These are phyloP conservation scores for Coendou prehensilis DNA, from an alignment of 2,797 vertebrate genomes.

Conservation along the genomic window DNA sequence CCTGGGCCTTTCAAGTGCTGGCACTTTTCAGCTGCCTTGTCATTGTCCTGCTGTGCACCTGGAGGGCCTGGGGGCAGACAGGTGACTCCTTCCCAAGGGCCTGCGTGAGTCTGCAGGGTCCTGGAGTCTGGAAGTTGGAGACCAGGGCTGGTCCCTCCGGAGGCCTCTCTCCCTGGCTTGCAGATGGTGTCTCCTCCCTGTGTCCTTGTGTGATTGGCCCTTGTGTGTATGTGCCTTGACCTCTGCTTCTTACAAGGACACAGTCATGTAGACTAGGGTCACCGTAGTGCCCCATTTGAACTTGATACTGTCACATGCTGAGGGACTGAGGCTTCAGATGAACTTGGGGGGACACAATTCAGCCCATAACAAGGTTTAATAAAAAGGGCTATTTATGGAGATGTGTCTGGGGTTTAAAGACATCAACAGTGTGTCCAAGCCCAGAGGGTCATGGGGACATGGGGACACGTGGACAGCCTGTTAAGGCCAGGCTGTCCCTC, in stretches of 20 bases:
- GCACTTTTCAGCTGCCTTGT: not conserved
- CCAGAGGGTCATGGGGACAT: not conserved
- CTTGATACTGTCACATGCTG: not conserved
- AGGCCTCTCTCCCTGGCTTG: not conserved
- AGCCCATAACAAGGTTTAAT: not conserved
- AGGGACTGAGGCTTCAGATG: not conserved
- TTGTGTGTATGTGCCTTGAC: not conserved
- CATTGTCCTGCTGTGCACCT: rapidly evolving
- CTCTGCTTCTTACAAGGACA: not conserved
- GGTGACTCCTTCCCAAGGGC: not conserved
- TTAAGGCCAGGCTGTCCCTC: no score
- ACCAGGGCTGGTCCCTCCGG: rapidly evolving
- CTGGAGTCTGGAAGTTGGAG: not conserved
- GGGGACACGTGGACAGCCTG: rapidly evolving
- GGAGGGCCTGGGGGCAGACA: no score
- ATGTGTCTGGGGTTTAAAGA: rapidly evolving
- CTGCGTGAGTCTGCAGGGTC: rapidly evolving
- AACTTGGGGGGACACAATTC: not conserved
- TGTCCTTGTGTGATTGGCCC: not conserved
- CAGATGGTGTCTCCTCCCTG: not conserved
- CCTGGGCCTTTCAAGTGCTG: not conserved
- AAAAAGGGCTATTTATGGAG: not conserved
- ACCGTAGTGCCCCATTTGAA: rapidly evolving
- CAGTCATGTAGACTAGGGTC: not conserved
- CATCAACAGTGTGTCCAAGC: rapidly evolving